Base-by-base conservation (phyloP, 2,797 vertebrate genomes). In the Erpetoichthys calabaricus region DNA sequence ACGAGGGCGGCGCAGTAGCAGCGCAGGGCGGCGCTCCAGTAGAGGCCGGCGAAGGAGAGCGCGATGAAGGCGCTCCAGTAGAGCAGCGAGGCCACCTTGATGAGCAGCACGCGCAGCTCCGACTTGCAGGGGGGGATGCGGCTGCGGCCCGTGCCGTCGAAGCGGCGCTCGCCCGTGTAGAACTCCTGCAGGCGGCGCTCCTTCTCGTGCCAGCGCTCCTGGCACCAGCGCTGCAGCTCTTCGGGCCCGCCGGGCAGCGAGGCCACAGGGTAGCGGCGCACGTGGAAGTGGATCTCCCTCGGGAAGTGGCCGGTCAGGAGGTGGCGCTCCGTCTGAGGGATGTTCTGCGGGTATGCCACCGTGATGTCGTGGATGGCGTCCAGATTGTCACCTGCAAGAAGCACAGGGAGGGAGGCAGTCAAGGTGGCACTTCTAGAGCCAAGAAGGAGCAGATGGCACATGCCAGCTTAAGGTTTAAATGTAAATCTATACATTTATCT, bases 341-440 rank as follows among this genome's bases (percentile, higher is more conserved):
- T 90, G 77, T 91, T 97, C 66, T 92, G 84, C 5, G 95, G 95
- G 65, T 98, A 99, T 0, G 95, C 96, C 67, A 99, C 94, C 0
- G 96, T 99, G 60, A 99, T 86, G 66, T 99, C 95, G 44, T 99
- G 96, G 62, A 99, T 79, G 0, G 95, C 95, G 62, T 98, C 92
- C 0, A 99, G 84, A 68, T 94, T 96, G 70, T 86, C 81, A 57
- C 90, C 96, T 99, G 66, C 7, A 63, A 62, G 25, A 25, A 52
- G 56, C 60, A 58, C 5, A 7, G 5, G 7, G 50, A 53, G 44
- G 42, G 45, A 7, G 8, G 46, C 25, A 25, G 25, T 25, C 25
- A 25, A 25, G 25, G 25, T n/a, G n/a, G n/a, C n/a, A n/a, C n/a
- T n/a, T n/a, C n/a, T n/a, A n/a, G n/a, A n/a, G n/a, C n/a, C n/a